phyloP scores from a whole-genome alignment of 2,113 vertebrate species.

The Alces alces region DNA sequence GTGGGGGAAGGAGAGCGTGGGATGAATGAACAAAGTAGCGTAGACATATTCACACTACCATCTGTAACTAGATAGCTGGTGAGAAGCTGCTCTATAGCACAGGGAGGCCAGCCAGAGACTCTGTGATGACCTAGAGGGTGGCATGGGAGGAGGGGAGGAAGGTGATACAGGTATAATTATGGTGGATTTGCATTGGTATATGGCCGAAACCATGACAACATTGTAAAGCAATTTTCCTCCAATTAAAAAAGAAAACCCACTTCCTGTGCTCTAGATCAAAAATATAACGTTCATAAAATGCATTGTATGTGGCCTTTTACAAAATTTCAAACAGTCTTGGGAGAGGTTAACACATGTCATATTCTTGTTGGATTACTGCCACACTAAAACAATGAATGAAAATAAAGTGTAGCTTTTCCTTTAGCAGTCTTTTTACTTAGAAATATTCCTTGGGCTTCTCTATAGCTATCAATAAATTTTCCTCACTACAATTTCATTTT shows the following conservation, averaged over 20 bases:
- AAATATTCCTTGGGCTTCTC: background rate
- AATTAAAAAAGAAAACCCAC: background rate
- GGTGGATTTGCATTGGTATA: too few species aligned
- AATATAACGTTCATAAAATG: background rate
- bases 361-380: background rate
- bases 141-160: too few species aligned
- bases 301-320: background rate
- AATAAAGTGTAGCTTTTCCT: background rate
- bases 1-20: too few species aligned
- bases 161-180: too few species aligned
- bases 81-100: too few species aligned
- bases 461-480: background rate
- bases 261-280: background rate
- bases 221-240: too few species aligned
- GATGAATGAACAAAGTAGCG: too few species aligned
- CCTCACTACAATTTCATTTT: background rate
- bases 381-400: background rate
- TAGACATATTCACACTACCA: too few species aligned
- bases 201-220: too few species aligned
- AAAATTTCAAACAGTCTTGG: background rate
- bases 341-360: background rate
- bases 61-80: too few species aligned
- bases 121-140: too few species aligned
- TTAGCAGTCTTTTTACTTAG: background rate
- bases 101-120: too few species aligned